Conservation (phyloP, 23 tunicate genomes). For the Clavelina lepadiformis region DNA sequence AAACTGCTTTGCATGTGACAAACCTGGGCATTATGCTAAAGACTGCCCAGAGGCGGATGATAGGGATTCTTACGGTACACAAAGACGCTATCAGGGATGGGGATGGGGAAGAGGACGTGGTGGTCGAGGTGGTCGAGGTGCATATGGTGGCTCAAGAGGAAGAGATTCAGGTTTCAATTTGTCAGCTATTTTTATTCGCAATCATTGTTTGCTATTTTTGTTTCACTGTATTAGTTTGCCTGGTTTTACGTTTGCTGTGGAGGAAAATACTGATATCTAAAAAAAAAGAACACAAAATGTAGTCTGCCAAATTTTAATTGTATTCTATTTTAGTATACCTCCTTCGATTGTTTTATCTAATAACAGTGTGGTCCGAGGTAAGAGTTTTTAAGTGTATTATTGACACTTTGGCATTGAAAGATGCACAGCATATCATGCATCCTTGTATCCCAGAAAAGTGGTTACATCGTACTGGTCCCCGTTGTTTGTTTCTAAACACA, state of each 20-base stretch:
- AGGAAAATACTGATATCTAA: background rate
- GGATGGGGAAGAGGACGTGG: conserved; percentile 42
- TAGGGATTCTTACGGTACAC: conserved; percentile 2
- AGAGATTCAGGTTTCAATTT: conserved; percentile 1
- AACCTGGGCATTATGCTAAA: conserved; percentile 52
- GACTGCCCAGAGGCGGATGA: conserved; percentile 42
- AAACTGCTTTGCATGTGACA: conserved; percentile 34
- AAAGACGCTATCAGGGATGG: conserved; percentile 21
- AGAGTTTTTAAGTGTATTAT: no score
- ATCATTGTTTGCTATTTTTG: background rate
- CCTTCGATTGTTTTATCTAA: no score
- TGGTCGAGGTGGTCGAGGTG: conserved; percentile 38
- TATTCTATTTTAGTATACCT: background rate
- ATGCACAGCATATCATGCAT: no score
- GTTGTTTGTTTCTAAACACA: no score
- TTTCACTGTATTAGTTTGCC: background rate
- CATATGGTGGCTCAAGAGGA: conserved; percentile 32
- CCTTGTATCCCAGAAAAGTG: no score
- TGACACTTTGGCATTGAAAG: no score
- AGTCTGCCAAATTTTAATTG: background rate
- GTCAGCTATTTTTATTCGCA: background rate
- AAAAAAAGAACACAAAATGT: no score
- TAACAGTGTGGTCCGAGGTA: no score
- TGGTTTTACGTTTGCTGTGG: background rate
- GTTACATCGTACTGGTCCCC: no score